Conservation (phyloP, 2,797 vertebrate genomes). For the Novumbra hubbsi region DNA sequence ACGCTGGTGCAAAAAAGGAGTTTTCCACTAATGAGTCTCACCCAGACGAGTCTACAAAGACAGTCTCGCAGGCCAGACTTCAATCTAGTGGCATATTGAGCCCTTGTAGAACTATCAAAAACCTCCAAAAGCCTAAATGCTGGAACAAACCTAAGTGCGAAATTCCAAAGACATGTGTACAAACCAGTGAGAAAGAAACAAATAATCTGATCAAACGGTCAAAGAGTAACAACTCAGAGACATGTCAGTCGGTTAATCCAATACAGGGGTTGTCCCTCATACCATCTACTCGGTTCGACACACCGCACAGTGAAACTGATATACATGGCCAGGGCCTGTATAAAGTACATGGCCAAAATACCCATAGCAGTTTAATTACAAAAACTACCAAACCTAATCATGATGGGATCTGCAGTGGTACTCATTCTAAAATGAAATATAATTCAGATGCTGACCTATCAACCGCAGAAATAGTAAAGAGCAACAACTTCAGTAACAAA, state of each 20-base stretch:
- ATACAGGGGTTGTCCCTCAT: conserved; percentile 25
- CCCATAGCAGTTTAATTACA: conserved; percentile 24
- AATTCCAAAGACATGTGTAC: conserved; percentile 33
- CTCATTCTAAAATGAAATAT: conserved; percentile 23
- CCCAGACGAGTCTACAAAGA: conserved; percentile 22
- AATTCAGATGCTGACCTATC: conserved; percentile 11
- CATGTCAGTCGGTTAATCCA: conserved; percentile 31
- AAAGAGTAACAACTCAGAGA: conserved; percentile 33
- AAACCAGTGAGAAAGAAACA: conserved; percentile 8
- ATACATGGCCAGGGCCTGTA: conserved; percentile 2
- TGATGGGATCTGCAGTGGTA: conserved; percentile 12
- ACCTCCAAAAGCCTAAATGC: conserved; percentile 30
- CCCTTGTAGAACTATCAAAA: conserved; percentile 11
- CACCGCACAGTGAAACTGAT: not conserved
- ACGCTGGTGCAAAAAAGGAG: conserved; percentile 18
- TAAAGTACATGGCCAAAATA: conserved; percentile 18
- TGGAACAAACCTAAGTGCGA: conserved; percentile 33
- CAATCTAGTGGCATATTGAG: conserved; percentile 17
- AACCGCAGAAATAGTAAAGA: not conserved
- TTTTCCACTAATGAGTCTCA: conserved; percentile 19
- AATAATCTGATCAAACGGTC: conserved; percentile 23
- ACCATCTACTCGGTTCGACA: not conserved
- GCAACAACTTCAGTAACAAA: conserved; percentile 17
- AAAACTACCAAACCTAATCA: conserved; percentile 22
- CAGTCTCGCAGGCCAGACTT: conserved; percentile 8